Conservation (phyloP, 1,140 invertebrate species). For the Anthonomus grandis region DNA sequence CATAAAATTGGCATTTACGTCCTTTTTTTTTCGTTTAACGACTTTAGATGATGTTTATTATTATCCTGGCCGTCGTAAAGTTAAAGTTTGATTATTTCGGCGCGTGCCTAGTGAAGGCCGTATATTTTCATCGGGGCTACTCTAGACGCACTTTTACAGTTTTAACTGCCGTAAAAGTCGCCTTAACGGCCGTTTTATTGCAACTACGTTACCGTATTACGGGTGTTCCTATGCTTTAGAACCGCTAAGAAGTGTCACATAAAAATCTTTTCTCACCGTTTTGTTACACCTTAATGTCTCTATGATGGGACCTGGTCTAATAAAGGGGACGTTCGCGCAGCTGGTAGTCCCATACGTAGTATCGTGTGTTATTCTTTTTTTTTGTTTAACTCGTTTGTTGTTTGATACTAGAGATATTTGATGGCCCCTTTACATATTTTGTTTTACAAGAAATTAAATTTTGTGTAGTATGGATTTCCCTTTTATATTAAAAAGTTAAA, state of each 20-base stretch:
- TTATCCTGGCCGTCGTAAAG: slow-evolving; percentile 41
- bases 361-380: too few species aligned
- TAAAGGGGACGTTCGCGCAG: slow-evolving; percentile 15
- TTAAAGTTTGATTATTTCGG: slow-evolving; percentile 40
- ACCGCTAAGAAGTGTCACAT: slow-evolving; percentile 34
- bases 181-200: slow-evolving; percentile 47
- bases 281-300: slow-evolving; percentile 20
- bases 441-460: too few species aligned
- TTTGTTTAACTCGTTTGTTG: too few species aligned
- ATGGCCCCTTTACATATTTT: too few species aligned
- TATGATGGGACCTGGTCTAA: slow-evolving; percentile 13
- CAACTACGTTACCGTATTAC: slow-evolving; percentile 40
- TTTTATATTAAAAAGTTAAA: too few species aligned
- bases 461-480: too few species aligned
- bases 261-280: slow-evolving; percentile 31
- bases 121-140: slow-evolving; percentile 43
- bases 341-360: slow-evolving; percentile 18
- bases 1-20: slow-evolving; percentile 46
- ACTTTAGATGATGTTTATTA: slow-evolving; percentile 47
- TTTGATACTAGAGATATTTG: too few species aligned
- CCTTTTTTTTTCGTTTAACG: slow-evolving; percentile 37
- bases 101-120: slow-evolving; percentile 45
- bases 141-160: slow-evolving; percentile 47
- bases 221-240: slow-evolving; percentile 33
- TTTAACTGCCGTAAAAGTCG: slow-evolving; percentile 48